Percentiles rank a stretch among this genome's conserved stretches.
Conservation (phyloP, 2,113 vertebrate species). For the Nyctibius bracteatus region DNA sequence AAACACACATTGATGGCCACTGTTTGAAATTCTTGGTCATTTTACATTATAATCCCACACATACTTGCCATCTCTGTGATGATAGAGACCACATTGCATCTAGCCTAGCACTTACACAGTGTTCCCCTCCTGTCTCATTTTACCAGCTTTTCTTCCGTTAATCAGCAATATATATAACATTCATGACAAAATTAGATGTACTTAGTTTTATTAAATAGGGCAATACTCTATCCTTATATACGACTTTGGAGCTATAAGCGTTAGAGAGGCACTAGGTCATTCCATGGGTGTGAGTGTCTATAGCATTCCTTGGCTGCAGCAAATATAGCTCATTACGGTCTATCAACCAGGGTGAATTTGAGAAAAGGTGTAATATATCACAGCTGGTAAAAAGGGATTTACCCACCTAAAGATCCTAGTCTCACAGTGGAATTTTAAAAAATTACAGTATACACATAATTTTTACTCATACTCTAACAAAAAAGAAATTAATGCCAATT, state of each 20-base stretch:
- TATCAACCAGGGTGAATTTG: neutral
- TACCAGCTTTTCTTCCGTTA: neutral
- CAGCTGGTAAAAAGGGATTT: neutral
- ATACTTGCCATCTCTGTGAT: neutral
- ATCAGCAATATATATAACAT: neutral
- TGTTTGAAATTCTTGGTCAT: neutral
- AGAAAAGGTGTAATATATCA: neutral
- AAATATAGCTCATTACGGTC: neutral
- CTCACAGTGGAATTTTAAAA: neutral
- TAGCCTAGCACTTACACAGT: neutral
- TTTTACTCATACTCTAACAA: neutral
- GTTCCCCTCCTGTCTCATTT: neutral
- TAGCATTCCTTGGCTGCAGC: neutral
- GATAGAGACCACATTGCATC: neutral
- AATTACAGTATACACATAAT: rapidly evolving
- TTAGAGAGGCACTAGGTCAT: neutral
- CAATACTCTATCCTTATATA: neutral
- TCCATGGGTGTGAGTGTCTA: neutral
- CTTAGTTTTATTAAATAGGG: neutral
- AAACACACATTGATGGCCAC: neutral
- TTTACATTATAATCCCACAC: neutral
- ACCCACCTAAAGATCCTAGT: neutral
- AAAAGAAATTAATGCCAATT: neutral
- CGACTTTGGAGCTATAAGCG: neutral
- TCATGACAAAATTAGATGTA: neutral